Evolutionary conservation across 2,113 vertebrate species (phyloP).

Genomic region (Accipiter cooperii): DNA sequence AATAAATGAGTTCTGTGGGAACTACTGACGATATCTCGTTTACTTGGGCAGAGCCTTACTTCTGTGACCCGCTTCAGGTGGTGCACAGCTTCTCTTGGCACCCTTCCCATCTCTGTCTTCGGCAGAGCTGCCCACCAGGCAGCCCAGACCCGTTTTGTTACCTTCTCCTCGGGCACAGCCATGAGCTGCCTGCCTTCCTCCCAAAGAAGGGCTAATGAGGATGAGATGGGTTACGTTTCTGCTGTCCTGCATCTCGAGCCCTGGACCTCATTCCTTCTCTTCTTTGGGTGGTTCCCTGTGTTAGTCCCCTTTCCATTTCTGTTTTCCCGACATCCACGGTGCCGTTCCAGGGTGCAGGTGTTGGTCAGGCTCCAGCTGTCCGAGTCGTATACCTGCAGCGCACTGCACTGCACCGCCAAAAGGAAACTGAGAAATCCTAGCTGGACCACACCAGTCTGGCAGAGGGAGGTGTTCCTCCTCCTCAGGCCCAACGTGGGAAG

Average conservation of each 20-base stretch:
- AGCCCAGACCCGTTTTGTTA: background rate
- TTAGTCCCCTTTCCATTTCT: background rate
- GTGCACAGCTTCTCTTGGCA: background rate
- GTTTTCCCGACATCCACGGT: background rate
- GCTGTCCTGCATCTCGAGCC: background rate
- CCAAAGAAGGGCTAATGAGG: background rate
- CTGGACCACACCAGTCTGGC: background rate
- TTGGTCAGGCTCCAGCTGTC: background rate
- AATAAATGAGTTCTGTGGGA: background rate
- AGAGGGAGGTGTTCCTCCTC: background rate
- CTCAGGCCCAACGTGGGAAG: background rate
- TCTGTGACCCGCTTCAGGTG: background rate
- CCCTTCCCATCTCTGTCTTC: background rate
- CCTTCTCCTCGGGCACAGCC: background rate
- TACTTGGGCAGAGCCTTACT: background rate
- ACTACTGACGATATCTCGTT: background rate
- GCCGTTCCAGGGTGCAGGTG: background rate
- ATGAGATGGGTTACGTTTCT: background rate
- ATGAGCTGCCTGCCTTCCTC: background rate
- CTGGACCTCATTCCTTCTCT: background rate
- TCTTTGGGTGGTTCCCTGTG: background rate
- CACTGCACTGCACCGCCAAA: background rate
- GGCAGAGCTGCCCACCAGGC: background rate
- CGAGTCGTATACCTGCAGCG: background rate
- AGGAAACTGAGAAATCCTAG: background rate